phyloP scores from a whole-genome alignment of 2,797 vertebrate genomes.

The Poecilia gillii region DNA sequence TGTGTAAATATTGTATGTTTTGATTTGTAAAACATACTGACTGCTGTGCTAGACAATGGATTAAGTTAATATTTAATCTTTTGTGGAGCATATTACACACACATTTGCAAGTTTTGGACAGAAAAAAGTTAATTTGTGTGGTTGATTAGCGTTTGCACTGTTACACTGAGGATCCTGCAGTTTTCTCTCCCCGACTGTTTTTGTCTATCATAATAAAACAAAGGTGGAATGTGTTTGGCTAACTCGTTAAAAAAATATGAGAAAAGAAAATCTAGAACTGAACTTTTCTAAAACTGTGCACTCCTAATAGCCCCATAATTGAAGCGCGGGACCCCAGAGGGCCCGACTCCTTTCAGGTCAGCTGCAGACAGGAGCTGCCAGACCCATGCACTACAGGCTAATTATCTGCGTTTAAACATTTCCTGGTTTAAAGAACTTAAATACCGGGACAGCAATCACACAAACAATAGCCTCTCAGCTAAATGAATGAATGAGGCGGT shows the following conservation, averaged over 20 bases:
- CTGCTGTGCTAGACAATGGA: no score
- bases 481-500: conserved; percentile 44
- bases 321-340: conserved; percentile 68
- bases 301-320: conserved; percentile 75
- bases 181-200: neutral
- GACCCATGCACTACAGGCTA: conserved; percentile 69
- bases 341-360: conserved; percentile 83
- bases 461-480: conserved; percentile 75
- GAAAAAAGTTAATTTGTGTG: neutral
- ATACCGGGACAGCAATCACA: conserved; percentile 73
- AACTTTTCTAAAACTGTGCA: conserved; percentile 69
- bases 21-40: neutral
- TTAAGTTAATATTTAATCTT: neutral
- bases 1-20: neutral
- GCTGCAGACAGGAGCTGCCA: conserved; percentile 70
- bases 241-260: conserved; percentile 44
- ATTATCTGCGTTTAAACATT: conserved; percentile 84
- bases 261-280: conserved; percentile 61
- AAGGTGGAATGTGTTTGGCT: conserved; percentile 9
- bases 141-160: no score
- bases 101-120: neutral
- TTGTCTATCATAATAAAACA: neutral
- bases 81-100: neutral
- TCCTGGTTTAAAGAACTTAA: conserved; percentile 87
- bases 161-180: neutral